Base-by-base conservation (phyloP, 2,888 invertebrate genomes). In the Fragum fragum region DNA sequence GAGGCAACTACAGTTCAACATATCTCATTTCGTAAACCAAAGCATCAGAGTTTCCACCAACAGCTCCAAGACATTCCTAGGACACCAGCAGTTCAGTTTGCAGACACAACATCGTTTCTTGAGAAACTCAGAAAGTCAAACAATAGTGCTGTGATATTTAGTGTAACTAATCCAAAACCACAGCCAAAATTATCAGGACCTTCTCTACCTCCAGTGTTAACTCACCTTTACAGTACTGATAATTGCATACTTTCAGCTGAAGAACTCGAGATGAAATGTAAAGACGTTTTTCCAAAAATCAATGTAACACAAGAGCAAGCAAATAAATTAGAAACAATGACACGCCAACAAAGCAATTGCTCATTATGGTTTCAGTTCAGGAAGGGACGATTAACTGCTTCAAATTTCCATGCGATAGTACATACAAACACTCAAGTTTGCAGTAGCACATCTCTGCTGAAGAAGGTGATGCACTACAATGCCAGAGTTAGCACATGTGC, bases 21-120 rank as follows among this genome's bases (percentile, higher is more conserved):
- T 21, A 52, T 52, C 16, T 52, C 52, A 52, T 52, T 52, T 14
- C 5, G 16, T 23, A 36, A 26, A 57, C 73, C 26, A 7, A 16
- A 1, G 68, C 73, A 0, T 72, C 72, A 47, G 76, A 80, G 26
- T 80, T 80, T 28, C 72, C 73, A n/a, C 74, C 79, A 23, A 66
- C 71, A 6, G 42, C 36, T 1, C 70, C 73, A 3, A 80, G 72
- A 47, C 76, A 76, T 28, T 26, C 55, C 36, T 63, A 59, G 53
- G 18, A 70, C 2, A 72, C 61, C 39, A 18, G 39, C 36, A 42
- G n/a, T 1, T 36, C 68, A 5, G 21, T 57, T 66, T 68, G 75
- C n/a, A 16, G 26, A n/a, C 53, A 53, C 3, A 11, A 7, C n/a
- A 21, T 5, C 18, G 14, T 16, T 63, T 26, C 9, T 21, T 3